These are phyloP conservation scores for Desmophyllum pertusum DNA, from an alignment of 92 coral and sea anemone genomes.

Conservation along the genomic window DNA sequence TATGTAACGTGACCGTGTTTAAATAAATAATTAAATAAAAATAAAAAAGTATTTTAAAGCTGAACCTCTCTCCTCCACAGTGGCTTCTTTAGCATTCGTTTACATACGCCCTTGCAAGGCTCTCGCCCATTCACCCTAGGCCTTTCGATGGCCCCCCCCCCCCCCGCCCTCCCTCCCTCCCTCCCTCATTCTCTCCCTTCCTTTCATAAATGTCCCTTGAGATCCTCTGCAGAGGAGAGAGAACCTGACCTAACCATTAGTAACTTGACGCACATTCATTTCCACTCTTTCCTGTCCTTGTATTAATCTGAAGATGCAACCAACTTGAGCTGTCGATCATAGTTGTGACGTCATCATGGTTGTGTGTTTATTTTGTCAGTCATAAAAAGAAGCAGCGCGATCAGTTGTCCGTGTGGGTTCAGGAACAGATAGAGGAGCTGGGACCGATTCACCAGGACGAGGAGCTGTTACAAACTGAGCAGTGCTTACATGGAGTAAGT, in stretches of 20 bases:
- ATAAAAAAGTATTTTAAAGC: no score
- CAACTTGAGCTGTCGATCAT: background rate
- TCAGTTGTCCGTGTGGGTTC: conserved; percentile 41
- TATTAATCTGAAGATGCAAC: background rate
- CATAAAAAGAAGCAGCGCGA: conserved; percentile 44
- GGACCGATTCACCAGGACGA: conserved; percentile 41
- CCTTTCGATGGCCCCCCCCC: no score
- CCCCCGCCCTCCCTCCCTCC: no score
- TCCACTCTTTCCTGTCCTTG: background rate
- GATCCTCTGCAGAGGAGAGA: no score
- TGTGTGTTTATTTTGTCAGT: conserved; percentile 18
- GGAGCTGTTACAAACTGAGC: conserved; percentile 42
- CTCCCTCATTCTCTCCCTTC: no score
- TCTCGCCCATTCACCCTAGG: no score
- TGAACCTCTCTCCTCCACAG: no score
- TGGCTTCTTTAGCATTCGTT: no score
- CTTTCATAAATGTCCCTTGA: no score
- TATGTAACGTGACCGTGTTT: no score
- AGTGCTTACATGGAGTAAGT: conserved; percentile 25
- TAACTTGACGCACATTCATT: background rate
- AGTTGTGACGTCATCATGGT: background rate
- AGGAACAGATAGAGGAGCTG: conserved; percentile 31
- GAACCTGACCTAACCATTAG: background rate
- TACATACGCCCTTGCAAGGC: no score
- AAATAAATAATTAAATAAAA: no score